Base-by-base conservation (phyloP, 2,797 vertebrate species). In the Pangasius djambal region DNA sequence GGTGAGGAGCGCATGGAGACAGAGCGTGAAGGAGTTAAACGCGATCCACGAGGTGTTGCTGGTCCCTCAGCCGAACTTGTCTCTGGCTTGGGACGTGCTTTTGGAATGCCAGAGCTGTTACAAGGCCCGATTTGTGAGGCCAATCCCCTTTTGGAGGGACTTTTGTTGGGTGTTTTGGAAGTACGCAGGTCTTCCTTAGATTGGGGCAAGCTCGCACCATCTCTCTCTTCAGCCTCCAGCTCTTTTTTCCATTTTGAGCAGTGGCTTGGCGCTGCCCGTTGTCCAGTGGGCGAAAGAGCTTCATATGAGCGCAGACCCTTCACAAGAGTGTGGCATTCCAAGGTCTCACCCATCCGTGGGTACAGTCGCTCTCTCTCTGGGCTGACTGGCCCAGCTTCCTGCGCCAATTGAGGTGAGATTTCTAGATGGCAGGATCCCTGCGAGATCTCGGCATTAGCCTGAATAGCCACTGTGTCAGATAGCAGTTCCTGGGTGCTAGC, bases 171-270 rank as follows among this genome's bases (percentile, higher is more conserved):
- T n/a, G 81, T 92, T 89, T 96, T 97, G 87, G 92, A 34, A 65
- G 86, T 57, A 74, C 89, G 91, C 34, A 86, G 34, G 34, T 95
- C 94, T 40, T 95, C 96, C 89, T 96, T 96, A 83, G 92, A 91
- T 44, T 92, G 65, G 0, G 85, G 86, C 69, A 93, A 92, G 72
- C 72, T 90, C 1, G 91, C 50, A n/a, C 89, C 86, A 5, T 89
- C 79, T 70, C 93, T 90, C 6, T 94, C 94, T 88, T 94, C 95
- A 5, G 91, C 93, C 83, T 95, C 95, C 63, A 94, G 94, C 91
- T 97, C 97, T 92, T 96, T 97, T 89, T 94, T 96, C 97, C 97
- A 97, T 91, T 97, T 97, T 83, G 97, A 97, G 91, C 97, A 97
- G 63, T 95, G 96, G 91, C 93, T 96, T 0, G 95, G 94, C 0